Conservation (phyloP, 2,888 invertebrate genomes). For the Sisyra terminalis region DNA sequence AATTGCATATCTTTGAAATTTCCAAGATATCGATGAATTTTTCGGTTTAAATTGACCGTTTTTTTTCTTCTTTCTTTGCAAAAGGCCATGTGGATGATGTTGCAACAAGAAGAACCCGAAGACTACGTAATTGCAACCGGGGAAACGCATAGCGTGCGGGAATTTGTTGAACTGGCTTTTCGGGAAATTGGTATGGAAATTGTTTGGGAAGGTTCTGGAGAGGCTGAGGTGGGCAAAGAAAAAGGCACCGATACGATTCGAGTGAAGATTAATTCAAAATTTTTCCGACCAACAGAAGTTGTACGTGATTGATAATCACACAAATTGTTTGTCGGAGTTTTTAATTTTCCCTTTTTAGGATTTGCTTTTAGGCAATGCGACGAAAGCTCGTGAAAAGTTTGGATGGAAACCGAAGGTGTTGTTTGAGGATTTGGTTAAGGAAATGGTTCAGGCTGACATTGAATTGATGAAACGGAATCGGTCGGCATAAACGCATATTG, state of each 20-base stretch:
- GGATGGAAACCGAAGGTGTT: conserved; percentile 79
- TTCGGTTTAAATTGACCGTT: conserved; percentile 5
- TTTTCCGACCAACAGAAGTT: conserved; percentile 96
- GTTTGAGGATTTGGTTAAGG: conserved; percentile 70
- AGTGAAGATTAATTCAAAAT: conserved; percentile 81
- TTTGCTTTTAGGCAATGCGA: conserved; percentile 79
- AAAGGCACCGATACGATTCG: conserved; percentile 55
- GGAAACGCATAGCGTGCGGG: conserved; percentile 83
- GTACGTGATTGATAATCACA: conserved; percentile 32
- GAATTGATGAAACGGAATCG: conserved; percentile 84
- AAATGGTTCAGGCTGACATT: conserved; percentile 89
- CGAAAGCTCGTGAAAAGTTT: conserved; percentile 72
- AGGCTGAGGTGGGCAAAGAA: conserved; percentile 62
- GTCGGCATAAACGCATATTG: conserved; percentile 41
- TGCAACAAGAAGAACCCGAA: conserved; percentile 79
- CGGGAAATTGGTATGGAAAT: conserved; percentile 62
- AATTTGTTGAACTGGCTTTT: conserved; percentile 91
- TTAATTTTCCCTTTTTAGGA: conserved; percentile 37
- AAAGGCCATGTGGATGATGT: conserved; percentile 98
- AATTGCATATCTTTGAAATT: too few relatives aligned
- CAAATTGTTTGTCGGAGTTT: conserved; percentile 1
- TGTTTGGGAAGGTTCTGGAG: conserved; percentile 76
- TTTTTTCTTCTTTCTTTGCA: conserved; percentile 13
- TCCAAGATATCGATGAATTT: too few relatives aligned
- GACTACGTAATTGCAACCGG: conserved; percentile 98